Percentiles rank a stretch among this genome's conserved stretches.
phyloP scores from a whole-genome alignment of 2,888 invertebrate species.

The Aleiodes alternator region DNA sequence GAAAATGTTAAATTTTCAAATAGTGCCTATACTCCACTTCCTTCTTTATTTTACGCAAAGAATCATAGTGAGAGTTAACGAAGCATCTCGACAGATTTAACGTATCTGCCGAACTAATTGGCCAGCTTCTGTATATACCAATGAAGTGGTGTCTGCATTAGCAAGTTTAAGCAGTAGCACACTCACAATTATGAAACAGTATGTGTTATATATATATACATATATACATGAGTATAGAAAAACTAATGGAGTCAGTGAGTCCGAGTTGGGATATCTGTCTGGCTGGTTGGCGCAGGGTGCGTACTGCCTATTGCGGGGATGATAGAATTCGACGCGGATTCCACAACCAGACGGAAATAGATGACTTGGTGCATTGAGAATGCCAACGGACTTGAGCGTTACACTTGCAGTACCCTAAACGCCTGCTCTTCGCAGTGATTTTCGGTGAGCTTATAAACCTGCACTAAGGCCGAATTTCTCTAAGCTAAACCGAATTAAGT shows the following conservation, averaged over 20 bases:
- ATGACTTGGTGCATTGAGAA: constrained; percentile 68
- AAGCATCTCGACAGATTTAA: constrained; percentile 65
- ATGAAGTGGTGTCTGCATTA: constrained; percentile 57
- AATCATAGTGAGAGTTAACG: constrained; percentile 50
- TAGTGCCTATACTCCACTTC: not conserved
- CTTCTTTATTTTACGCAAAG: not conserved
- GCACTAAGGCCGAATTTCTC: too few species aligned
- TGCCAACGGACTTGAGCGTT: constrained; percentile 56
- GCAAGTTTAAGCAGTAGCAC: constrained; percentile 30
- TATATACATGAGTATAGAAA: constrained; percentile 9
- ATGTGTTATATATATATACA: not conserved
- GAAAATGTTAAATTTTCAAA: not conserved
- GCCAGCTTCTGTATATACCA: constrained; percentile 56
- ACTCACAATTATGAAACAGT: constrained; percentile 20
- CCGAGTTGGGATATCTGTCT: constrained; percentile 32
- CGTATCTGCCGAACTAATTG: constrained; percentile 68
- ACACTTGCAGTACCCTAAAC: constrained; percentile 28
- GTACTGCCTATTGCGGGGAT: constrained; percentile 57
- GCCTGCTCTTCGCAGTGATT: constrained; percentile 10
- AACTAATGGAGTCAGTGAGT: constrained; percentile 30
- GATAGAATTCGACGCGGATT: constrained; percentile 73
- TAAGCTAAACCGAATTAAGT: too few species aligned
- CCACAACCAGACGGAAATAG: constrained; percentile 71
- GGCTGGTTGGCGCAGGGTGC: constrained; percentile 43
- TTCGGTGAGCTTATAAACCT: constrained; percentile 10